Evolutionary conservation across 2,797 vertebrate genomes (phyloP), one percentile per base, ranked within the genome.

Genomic region (Anolis apletophallus): DNA sequence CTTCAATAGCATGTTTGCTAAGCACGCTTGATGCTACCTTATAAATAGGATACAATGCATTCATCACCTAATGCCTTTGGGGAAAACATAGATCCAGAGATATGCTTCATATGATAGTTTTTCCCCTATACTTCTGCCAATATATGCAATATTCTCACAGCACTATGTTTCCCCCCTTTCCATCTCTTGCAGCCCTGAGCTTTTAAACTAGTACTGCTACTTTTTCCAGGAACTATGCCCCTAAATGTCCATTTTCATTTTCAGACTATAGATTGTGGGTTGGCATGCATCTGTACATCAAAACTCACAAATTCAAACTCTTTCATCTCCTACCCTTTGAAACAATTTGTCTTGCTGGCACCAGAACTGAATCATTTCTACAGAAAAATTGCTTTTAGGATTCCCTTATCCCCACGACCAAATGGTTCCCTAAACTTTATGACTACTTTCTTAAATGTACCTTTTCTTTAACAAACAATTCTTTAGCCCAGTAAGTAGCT

Each of bases 381-480:
- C 61, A 0, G 0, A 87, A 93, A 94, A 64, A 67, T 61, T 86
- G 19, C n/a, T 93, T n/a, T 87, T 91, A 84, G 79, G 81, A 85
- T 91, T 92, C 88, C 85, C 90, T 61, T 3, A 2, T 34, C n/a
- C 29, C 32, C n/a, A 26, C 89, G 80, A 72, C 68, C 0, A 0
- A 9, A 23, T 88, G 85, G 55, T 90, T 93, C 82, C 91, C 83
- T 83, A 91, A 93, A 93, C 32, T 93, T 94, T 91, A 87, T 92
- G 91, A 91, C 71, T 50, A 46, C 19, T 91, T 94, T 84, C 87
- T 88, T 67, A 93, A 73, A 78, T 81, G 61, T 59, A 79, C 13
- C 67, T 92, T 93, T 93, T 90, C 88, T 92, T 94, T 92, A 90
- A 81, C 87, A 89, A 75, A 91, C 85, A 89, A 76, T 89, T 88